A percentile compares a stretch with the other conserved stretches of the same genome.
phyloP scores from a whole-genome alignment of 2,113 vertebrate species.

The Brachypteracias leptosomus region DNA sequence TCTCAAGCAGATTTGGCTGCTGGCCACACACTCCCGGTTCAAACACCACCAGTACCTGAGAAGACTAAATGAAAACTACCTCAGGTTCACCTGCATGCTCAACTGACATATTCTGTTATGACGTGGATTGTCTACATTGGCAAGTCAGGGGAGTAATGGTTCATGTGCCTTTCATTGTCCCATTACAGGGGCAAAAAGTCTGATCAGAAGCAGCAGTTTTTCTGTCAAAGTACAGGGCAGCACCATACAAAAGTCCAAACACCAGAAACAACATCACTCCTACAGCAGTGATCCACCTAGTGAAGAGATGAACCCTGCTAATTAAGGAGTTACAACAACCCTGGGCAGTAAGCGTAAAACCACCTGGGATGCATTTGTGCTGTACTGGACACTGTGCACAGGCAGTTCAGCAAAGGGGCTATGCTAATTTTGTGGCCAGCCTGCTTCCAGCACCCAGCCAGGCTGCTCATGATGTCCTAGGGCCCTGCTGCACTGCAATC shows the following conservation, averaged over 20 bases:
- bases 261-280: neutral
- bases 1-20: neutral
- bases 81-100: neutral
- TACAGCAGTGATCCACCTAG: neutral
- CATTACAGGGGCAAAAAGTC: neutral
- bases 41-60: neutral
- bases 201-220: neutral
- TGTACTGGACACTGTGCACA: fast-evolving
- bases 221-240: neutral
- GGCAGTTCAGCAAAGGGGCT: neutral
- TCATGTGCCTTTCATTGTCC: neutral
- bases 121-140: neutral
- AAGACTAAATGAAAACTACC: neutral
- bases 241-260: neutral
- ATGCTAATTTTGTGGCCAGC: neutral
- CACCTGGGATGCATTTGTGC: neutral
- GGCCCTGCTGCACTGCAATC: neutral
- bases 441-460: neutral
- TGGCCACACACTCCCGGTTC: neutral
- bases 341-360: neutral
- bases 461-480: neutral
- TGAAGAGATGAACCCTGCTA: neutral
- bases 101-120: neutral
- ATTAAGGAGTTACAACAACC: neutral
- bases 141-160: neutral